phyloP scores from a whole-genome alignment of 1,140 invertebrate species.

The Bombus impatiens region DNA sequence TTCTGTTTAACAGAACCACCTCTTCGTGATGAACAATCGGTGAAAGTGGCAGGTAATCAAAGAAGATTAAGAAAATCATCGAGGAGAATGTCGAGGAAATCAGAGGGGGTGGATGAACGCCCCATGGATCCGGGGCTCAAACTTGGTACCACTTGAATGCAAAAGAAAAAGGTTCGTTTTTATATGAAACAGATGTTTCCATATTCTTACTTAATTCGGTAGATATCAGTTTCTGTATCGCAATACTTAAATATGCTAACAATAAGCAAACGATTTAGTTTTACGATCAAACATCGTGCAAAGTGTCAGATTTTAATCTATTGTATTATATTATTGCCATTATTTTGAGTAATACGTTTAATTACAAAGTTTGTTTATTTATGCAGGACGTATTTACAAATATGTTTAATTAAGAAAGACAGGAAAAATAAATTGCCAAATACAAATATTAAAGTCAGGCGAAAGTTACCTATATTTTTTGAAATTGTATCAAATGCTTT shows the following conservation, averaged over 20 bases:
- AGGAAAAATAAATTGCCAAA: too few species aligned
- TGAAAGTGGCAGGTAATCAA: constrained; percentile 1
- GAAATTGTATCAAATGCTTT: too few species aligned
- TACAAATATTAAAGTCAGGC: too few species aligned
- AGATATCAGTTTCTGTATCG: background rate
- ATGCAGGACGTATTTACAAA: too few species aligned
- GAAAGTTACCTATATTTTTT: too few species aligned
- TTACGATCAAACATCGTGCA: background rate
- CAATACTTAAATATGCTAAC: background rate
- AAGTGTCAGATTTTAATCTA: background rate
- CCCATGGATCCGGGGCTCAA: constrained; percentile 57
- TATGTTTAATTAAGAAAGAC: too few species aligned
- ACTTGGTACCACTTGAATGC: constrained; percentile 64
- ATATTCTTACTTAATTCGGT: background rate
- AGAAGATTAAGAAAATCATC: background rate
- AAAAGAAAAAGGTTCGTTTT: constrained; percentile 41
- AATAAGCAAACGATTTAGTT: background rate
- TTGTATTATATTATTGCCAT: too few species aligned
- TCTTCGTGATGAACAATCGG: constrained; percentile 35
- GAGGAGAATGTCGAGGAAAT: constrained; percentile 56
- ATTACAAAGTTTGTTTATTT: too few species aligned
- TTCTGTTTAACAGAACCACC: constrained; percentile 1
- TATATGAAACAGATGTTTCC: background rate
- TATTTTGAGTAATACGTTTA: too few species aligned
- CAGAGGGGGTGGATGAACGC: constrained; percentile 50